Percentiles rank a stretch among this genome's conserved stretches.
Conservation (phyloP, 1,140 invertebrate species). For the Lordiphosa clarofinis region DNA sequence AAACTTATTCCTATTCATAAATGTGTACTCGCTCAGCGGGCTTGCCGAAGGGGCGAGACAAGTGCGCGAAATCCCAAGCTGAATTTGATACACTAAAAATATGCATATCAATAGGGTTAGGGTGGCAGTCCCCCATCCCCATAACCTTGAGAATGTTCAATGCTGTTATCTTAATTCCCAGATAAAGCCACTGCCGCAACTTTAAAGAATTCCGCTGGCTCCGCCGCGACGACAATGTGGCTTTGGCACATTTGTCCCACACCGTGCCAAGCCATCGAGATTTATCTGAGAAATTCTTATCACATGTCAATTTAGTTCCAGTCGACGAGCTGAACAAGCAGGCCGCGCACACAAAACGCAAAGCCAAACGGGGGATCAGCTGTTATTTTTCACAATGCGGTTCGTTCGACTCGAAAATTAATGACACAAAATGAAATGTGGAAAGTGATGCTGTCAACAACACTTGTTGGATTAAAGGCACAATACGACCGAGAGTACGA, state of each 20-base stretch:
- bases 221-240: conserved; percentile 9
- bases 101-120: conserved; percentile 18
- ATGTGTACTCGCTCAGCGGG: not conserved
- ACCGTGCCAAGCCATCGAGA: conserved; percentile 22
- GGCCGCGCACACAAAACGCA: conserved; percentile 30
- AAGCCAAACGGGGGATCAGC: conserved; percentile 57
- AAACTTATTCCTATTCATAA: conserved; percentile 5
- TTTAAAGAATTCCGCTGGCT: conserved; percentile 8
- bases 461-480: conserved; percentile 60
- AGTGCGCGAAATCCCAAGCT: conserved; percentile 22
- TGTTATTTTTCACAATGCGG: conserved; percentile 71
- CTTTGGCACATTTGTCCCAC: conserved; percentile 16
- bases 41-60: conserved; percentile 9
- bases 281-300: conserved; percentile 64
- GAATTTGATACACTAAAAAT: conserved; percentile 15
- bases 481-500: conserved; percentile 6
- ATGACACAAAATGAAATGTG: conserved; percentile 70
- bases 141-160: conserved; percentile 5
- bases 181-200: conserved; percentile 2
- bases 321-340: conserved; percentile 45
- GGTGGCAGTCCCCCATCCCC: not conserved
- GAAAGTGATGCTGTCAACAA: conserved; percentile 75
- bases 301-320: conserved; percentile 73
- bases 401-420: conserved; percentile 66
- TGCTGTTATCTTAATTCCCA: conserved; percentile 16